Evolutionary conservation across 2,113 vertebrate genomes (phyloP).

Genomic region (Tringa solitaria): DNA sequence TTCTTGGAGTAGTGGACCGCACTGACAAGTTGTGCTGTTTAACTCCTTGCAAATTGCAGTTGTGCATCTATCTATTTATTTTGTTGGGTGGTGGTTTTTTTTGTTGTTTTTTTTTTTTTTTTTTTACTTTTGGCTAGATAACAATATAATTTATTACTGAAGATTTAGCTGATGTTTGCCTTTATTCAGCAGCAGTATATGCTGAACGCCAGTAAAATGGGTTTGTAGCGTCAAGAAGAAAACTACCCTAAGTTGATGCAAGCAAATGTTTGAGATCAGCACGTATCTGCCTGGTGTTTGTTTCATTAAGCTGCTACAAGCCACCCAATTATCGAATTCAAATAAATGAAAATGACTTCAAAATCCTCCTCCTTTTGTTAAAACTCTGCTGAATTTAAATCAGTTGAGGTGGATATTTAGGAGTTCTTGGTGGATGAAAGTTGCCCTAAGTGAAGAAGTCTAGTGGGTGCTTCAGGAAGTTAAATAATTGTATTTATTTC

Average conservation of each 20-base stretch:
- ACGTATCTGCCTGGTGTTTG: slow-evolving; percentile 61
- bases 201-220: slow-evolving; percentile 17
- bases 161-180: slow-evolving; percentile 55
- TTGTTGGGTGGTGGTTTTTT: background rate
- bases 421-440: background rate
- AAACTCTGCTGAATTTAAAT: slow-evolving; percentile 70
- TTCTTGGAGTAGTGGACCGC: background rate
- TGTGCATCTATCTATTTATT: background rate
- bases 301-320: slow-evolving; percentile 76
- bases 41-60: background rate
- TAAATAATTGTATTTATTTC: background rate
- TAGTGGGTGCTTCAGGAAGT: background rate
- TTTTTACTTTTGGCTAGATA: background rate
- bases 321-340: slow-evolving; percentile 74
- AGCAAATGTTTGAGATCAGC: slow-evolving; percentile 19
- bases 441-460: background rate
- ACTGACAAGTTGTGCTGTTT: background rate
- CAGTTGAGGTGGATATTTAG: slow-evolving; percentile 29
- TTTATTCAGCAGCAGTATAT: background rate
- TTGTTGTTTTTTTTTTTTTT: background rate
- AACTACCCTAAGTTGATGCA: background rate
- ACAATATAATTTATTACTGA: slow-evolving; percentile 23
- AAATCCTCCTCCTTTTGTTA: slow-evolving; percentile 63
- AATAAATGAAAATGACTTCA: slow-evolving; percentile 75
- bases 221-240: slow-evolving; percentile 13